Conservation (phyloP, 2,797 vertebrate species). For the Eidolon dupreanum region DNA sequence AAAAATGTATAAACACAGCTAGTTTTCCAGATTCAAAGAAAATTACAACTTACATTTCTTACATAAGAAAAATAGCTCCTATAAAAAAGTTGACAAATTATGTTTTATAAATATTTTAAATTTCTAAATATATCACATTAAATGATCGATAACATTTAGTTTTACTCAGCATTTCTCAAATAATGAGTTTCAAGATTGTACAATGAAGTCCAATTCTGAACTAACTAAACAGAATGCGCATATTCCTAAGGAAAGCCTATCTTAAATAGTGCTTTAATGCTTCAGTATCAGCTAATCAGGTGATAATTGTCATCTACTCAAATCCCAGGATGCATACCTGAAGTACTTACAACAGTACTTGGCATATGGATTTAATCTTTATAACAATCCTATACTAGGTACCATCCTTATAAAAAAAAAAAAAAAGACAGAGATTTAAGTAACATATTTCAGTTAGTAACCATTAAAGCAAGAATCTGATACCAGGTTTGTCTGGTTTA, state of each 20-base stretch:
- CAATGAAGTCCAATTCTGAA: conserved; percentile 3
- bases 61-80: neutral
- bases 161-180: conserved; percentile 41
- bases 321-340: neutral
- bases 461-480: neutral
- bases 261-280: neutral
- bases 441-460: conserved; percentile 20
- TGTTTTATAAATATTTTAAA: neutral
- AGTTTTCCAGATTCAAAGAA: conserved; percentile 46
- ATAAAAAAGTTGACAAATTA: conserved; percentile 22
- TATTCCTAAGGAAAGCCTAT: neutral
- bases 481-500: neutral
- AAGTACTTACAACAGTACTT: neutral
- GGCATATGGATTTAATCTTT: neutral
- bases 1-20: neutral
- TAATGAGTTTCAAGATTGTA: neutral
- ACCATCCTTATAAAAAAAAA: neutral
- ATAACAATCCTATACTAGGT: neutral
- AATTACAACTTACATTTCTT: conserved; percentile 21
- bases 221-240: neutral
- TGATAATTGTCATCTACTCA: neutral
- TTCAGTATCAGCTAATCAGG: neutral
- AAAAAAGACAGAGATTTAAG: neutral
- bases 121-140: neutral
- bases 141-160: conserved; percentile 14